Conservation (phyloP, 2,888 invertebrate species). For the Brachyopa scutellaris region DNA sequence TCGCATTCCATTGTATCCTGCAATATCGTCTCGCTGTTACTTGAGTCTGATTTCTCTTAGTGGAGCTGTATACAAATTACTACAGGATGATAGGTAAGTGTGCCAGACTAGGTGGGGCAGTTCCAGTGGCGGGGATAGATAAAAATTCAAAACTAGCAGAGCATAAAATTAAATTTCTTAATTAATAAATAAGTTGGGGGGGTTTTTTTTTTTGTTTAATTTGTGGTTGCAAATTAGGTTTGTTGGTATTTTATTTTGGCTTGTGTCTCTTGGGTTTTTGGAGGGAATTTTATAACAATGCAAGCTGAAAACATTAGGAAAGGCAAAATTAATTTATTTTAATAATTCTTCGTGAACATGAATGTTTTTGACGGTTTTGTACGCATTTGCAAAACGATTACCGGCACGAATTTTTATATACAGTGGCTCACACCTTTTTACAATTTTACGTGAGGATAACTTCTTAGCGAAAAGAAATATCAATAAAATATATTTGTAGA, state of each 20-base stretch:
- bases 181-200: slow-evolving; percentile 67
- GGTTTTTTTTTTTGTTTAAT: not conserved
- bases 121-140: slow-evolving; percentile 5
- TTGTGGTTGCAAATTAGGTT: slow-evolving; percentile 22
- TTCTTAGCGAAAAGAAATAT: too few species aligned
- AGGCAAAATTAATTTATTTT: too few species aligned
- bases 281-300: not conserved
- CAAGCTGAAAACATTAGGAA: too few species aligned
- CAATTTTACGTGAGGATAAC: too few species aligned
- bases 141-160: slow-evolving; percentile 48
- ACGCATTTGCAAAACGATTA: too few species aligned
- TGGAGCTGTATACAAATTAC: not conserved
- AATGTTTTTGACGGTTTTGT: too few species aligned
- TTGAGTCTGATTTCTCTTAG: not conserved
- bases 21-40: not conserved
- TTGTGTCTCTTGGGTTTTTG: not conserved
- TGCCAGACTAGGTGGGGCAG: not conserved
- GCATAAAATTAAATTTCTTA: slow-evolving; percentile 74
- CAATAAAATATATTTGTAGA: too few species aligned
- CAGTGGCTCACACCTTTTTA: too few species aligned
- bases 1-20: slow-evolving; percentile 2
- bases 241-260: slow-evolving; percentile 2
- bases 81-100: not conserved
- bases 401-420: too few species aligned
- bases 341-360: too few species aligned